These are phyloP conservation scores for Linyphia triangularis DNA, from an alignment of 2,888 invertebrate genomes.

Conservation along the genomic window DNA sequence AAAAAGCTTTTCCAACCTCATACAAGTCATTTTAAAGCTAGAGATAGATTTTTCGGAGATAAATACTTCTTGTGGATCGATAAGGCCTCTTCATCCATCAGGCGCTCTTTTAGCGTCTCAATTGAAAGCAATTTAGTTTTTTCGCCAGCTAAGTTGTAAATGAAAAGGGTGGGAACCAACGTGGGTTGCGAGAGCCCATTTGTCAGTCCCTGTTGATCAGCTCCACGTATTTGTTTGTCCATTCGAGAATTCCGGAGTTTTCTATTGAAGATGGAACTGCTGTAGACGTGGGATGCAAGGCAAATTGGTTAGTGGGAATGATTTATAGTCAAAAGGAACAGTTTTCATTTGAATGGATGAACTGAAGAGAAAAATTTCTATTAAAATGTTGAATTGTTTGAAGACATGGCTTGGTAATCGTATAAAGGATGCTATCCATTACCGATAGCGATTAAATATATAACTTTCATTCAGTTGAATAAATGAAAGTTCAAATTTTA, in stretches of 20 bases:
- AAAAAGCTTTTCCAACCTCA: background rate
- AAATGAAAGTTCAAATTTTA: too few relatives aligned
- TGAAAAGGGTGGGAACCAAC: constrained; percentile 20
- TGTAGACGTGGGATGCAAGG: background rate
- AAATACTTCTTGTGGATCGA: constrained; percentile 21
- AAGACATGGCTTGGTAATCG: too few relatives aligned
- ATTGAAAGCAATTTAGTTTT: constrained; percentile 48
- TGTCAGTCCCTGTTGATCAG: background rate
- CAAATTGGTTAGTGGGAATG: background rate
- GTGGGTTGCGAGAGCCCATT: constrained; percentile 28
- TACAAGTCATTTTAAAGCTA: background rate
- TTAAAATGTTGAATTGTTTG: too few relatives aligned
- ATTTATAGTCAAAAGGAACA: background rate
- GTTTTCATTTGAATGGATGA: background rate
- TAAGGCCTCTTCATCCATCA: constrained; percentile 40
- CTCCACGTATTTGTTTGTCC: constrained; percentile 11
- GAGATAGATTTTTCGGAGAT: background rate
- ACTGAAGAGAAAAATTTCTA: background rate
- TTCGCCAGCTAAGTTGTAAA: background rate
- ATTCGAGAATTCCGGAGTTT: constrained; percentile 1
- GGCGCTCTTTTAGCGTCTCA: constrained; percentile 12
- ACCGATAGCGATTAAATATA: too few relatives aligned
- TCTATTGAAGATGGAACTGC: constrained; percentile 1
- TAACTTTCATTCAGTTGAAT: too few relatives aligned
- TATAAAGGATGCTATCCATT: too few relatives aligned